Conservation (phyloP, 2,113 vertebrate species). For the Epinephelus moara region DNA sequence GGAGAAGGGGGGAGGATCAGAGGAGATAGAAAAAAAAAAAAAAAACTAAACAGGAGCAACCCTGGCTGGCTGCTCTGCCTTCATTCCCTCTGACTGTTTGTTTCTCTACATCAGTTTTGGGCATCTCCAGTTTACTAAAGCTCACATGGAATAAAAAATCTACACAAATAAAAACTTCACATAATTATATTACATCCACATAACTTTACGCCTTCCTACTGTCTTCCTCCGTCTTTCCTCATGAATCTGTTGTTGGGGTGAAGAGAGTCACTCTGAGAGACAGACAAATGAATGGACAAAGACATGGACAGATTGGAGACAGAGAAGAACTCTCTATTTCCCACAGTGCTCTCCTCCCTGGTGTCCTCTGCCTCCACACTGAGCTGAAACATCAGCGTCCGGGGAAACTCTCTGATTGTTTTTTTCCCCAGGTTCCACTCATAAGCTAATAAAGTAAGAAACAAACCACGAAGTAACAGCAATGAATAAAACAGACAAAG, state of each 20-base stretch:
- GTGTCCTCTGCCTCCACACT: constrained; percentile 32
- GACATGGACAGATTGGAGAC: constrained; percentile 15
- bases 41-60: constrained; percentile 33
- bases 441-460: too few relatives aligned
- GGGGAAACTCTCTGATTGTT: neutral
- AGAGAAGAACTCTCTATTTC: neutral
- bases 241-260: neutral
- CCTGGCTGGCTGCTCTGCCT: constrained; percentile 36
- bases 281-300: neutral
- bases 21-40: constrained; percentile 18
- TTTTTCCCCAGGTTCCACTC: too few relatives aligned
- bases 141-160: too few relatives aligned
- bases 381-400: constrained; percentile 1
- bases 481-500: too few relatives aligned
- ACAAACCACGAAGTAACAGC: too few relatives aligned
- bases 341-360: constrained; percentile 54
- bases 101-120: constrained; percentile 34
- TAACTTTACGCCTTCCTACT: constrained; percentile 7
- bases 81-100: constrained; percentile 4
- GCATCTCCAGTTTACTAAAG: constrained; percentile 11
- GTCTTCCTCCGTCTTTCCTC: neutral
- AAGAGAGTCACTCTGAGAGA: neutral
- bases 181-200: neutral
- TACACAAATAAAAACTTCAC: neutral
- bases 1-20: constrained; percentile 65